These are phyloP conservation scores for Cecropterus lyciades DNA, from an alignment of 1,140 invertebrate genomes.

Conservation along the genomic window DNA sequence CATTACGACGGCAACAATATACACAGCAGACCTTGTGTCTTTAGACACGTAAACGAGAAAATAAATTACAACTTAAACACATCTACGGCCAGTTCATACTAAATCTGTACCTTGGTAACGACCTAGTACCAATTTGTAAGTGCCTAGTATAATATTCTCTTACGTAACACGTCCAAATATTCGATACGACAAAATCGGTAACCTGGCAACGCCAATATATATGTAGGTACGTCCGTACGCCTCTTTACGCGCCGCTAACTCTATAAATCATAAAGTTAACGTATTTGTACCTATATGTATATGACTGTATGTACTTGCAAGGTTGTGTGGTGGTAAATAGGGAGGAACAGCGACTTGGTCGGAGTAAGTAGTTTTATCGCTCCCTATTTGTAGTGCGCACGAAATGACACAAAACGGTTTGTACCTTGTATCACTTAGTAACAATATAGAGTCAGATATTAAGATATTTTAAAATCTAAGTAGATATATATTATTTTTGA, in stretches of 20 bases:
- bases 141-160: not conserved
- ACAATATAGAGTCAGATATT: too few relatives aligned
- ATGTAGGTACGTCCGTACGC: constrained; percentile 18
- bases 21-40: too few relatives aligned
- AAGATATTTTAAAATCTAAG: too few relatives aligned
- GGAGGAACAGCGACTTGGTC: constrained; percentile 9
- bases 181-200: constrained; percentile 23
- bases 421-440: too few relatives aligned
- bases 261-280: constrained; percentile 33
- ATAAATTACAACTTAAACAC: too few relatives aligned
- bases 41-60: too few relatives aligned
- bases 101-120: not conserved
- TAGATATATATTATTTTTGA: too few relatives aligned
- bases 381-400: not conserved
- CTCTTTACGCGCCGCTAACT: constrained; percentile 30
- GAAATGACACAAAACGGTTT: too few relatives aligned
- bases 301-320: constrained; percentile 21
- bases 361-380: constrained; percentile 11
- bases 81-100: too few relatives aligned
- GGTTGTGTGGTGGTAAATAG: constrained; percentile 23
- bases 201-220: constrained; percentile 24
- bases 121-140: not conserved
- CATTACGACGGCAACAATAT: too few relatives aligned
- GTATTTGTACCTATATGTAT: constrained; percentile 13
- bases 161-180: constrained; percentile 18